Evolutionary conservation across 1,140 invertebrate species (phyloP).

Genomic region (Panagrolaimus sp.): DNA sequence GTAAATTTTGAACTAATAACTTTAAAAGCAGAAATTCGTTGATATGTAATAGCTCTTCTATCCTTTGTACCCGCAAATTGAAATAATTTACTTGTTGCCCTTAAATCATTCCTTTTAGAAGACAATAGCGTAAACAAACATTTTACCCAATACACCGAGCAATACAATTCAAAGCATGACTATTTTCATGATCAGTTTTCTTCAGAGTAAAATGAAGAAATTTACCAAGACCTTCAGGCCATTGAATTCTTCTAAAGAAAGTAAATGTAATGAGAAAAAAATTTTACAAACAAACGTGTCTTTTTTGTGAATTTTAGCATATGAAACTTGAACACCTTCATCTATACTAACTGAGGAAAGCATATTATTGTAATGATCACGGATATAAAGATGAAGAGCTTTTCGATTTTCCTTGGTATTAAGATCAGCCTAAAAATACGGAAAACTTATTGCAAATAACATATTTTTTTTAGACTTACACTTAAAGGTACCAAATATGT

Average conservation of each 20-base stretch:
- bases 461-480: background rate
- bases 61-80: conserved; percentile 1
- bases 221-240: conserved; percentile 5
- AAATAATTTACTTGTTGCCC: background rate
- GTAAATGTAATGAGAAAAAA: background rate
- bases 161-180: background rate
- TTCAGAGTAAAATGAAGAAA: conserved; percentile 9
- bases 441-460: too few species aligned
- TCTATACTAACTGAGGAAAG: background rate
- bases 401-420: conserved; percentile 4
- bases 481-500: background rate
- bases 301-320: background rate
- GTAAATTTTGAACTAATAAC: background rate
- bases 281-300: background rate
- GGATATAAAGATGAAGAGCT: conserved; percentile 2
- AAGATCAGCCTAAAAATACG: background rate
- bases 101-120: background rate
- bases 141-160: background rate
- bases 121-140: background rate
- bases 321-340: background rate
- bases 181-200: conserved; percentile 8
- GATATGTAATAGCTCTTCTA: background rate
- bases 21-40: conserved; percentile 4
- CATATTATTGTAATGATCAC: background rate
- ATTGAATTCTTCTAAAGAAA: background rate